Evolutionary conservation across 1,140 invertebrate genomes (phyloP), one percentile per base, ranked within the genome.

Genomic region (Aplysia californica): DNA sequence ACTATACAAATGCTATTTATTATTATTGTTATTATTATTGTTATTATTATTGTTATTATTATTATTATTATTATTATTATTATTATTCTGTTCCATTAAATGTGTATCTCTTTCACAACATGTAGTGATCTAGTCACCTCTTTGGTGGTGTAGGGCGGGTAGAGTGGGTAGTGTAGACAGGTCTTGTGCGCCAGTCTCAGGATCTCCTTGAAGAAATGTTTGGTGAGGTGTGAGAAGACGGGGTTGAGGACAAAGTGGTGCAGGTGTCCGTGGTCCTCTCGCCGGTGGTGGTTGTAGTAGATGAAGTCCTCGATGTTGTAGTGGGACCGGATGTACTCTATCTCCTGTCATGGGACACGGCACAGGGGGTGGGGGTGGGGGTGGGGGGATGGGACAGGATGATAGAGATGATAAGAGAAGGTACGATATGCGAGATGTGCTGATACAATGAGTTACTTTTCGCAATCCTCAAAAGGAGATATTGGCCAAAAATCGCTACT

Each of bases 301-400:
- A 91, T 89, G 75, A 91, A 91, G 81, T 91, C 88, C 68, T 92
- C 91, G 41, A 92, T 86, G 70, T 92, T 89, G 83, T 91, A 92
- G 77, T 91, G 88, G 2, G 89, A 87, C 26, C 88, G 82, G n/a
- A 92, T 87, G 64, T 87, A 89, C 44, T 90, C 87, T 21, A 90
- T 86, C 29, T 91, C 84, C 87, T 89, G 76, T 41, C 75, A 82
- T 59, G 61, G 39, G n/a, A 50, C 10, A n/a, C n/a, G n/a, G n/a
- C 38, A 74, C 23, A 59, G 10, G 58, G 15, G 44, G 44, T 50
- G 44, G n/a, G n/a, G 44, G n/a, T 15, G 44, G n/a, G n/a, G n/a
- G n/a, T n/a, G n/a, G n/a, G n/a, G n/a, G n/a, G n/a, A n/a, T n/a
- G n/a, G n/a, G n/a, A 15, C 10, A 50, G 44, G 44, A 15, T 18